Evolutionary conservation across 1,140 invertebrate genomes (phyloP).

Genomic region (Drosophila sp.): DNA sequence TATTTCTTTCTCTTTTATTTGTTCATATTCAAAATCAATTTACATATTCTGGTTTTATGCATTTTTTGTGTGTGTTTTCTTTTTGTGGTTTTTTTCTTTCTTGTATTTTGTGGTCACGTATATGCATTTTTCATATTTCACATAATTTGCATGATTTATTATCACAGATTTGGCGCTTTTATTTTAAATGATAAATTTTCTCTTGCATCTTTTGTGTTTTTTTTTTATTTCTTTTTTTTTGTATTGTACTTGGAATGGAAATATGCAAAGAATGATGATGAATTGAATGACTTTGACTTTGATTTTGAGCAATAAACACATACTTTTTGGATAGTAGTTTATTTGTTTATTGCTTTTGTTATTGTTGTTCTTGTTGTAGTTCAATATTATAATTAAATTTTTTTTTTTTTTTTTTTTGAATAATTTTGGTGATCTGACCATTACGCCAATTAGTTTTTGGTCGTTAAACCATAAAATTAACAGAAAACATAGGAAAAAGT

Average conservation of each 20-base stretch:
- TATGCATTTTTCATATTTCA: slow-evolving; percentile 13
- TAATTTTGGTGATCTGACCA: slow-evolving; percentile 72
- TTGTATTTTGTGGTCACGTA: slow-evolving; percentile 29
- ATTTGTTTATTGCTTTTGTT: slow-evolving; percentile 21
- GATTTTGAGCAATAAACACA: slow-evolving; percentile 36
- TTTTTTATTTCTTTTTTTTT: slow-evolving; percentile 35
- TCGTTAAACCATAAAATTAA: slow-evolving; percentile 44
- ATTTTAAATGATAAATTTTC: slow-evolving; percentile 26
- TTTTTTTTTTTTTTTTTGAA: slow-evolving; percentile 27
- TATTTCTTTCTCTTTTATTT: background rate
- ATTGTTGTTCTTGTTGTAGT: slow-evolving; percentile 23
- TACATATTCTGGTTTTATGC: slow-evolving; percentile 31
- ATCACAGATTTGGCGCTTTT: slow-evolving; percentile 2
- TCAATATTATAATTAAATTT: slow-evolving; percentile 4
- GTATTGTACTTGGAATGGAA: slow-evolving; percentile 31
- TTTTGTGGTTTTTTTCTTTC: slow-evolving; percentile 31
- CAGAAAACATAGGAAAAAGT: slow-evolving; percentile 23
- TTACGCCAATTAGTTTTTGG: slow-evolving; percentile 76
- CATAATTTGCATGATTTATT: slow-evolving; percentile 12
- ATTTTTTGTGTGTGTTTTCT: slow-evolving; percentile 2
- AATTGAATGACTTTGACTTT: slow-evolving; percentile 25
- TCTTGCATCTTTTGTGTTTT: slow-evolving; percentile 9
- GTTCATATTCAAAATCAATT: slow-evolving; percentile 14
- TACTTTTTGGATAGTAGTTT: slow-evolving; percentile 28
- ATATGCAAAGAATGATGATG: slow-evolving; percentile 33